Evolutionary conservation across 2,797 vertebrate species (phyloP), one percentile per base, ranked within the genome.

Genomic region (Petrocephalus sullivani): DNA sequence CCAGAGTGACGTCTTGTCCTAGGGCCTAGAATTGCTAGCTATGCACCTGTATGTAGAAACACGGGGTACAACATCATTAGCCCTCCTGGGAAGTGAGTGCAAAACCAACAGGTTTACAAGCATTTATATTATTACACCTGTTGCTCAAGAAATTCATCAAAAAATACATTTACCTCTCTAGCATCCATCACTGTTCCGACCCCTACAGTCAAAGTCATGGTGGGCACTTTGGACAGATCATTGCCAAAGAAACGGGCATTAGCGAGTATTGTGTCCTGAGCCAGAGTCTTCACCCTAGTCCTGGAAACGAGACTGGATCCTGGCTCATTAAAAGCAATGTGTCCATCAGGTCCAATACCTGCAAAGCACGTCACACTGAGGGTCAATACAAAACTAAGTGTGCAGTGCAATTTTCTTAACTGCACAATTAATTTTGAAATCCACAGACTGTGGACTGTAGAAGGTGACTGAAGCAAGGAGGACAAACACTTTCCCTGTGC

Each of bases 141-240:
- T 4, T 7, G 56, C 28, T 53, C 84, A 1, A 60, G 12, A 37
- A 3, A 8, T 85, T 57, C 37, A 51, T 51, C 96, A 85, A 60
- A 64, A 87, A 49, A 46, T 4, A 19, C 2, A 28, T 85, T 90
- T 78, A 99, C 98, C 97, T 99, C 98, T 95, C 96, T 97, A 67
- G 98, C 96, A n/a, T 98, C 98, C 98, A 99, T 99, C 88, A 99
- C 98, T 2, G 98, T 99, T 89, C 98, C 98, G 16, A 99, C 98
- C 16, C 98, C 98, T 0, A 99, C 98, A 0, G 98, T 99, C 92
- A 99, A 90, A n/a, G 98, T 97, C 97, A 98, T 98, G 9, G 97
- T 99, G 90, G 98, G 98, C 85, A 99, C 98, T 93, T 98, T 98
- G 88, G 96, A 95, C 1, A 98, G 96, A 91, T 99, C 96, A 0